Conservation (phyloP, 2,888 invertebrate genomes). For the Caenorhabditis wallacei region DNA sequence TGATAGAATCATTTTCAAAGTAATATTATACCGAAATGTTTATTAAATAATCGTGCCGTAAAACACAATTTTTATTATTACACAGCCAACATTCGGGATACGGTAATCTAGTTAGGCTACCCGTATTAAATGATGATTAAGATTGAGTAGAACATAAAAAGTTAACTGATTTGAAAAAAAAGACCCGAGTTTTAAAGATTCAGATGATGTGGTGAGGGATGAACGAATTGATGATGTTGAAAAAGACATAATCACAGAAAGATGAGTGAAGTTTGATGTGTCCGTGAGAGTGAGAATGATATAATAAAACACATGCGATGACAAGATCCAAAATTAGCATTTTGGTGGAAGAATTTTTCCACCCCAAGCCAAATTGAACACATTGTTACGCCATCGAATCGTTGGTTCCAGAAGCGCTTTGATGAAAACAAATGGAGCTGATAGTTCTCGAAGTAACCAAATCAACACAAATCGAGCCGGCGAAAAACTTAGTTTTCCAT, state of each 20-base stretch:
- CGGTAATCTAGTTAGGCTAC: constrained; percentile 38
- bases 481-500: constrained; percentile 90
- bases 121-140: constrained; percentile 41
- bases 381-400: constrained; percentile 92
- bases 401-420: constrained; percentile 92
- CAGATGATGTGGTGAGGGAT: constrained; percentile 35
- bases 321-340: constrained; percentile 5
- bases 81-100: background rate
- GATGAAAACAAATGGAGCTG: constrained; percentile 92
- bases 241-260: constrained; percentile 26
- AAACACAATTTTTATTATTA: constrained; percentile 25
- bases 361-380: constrained; percentile 95
- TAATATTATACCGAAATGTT: background rate
- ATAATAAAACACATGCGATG: constrained; percentile 6
- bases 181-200: constrained; percentile 31
- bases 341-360: constrained; percentile 85
- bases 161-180: constrained; percentile 24
- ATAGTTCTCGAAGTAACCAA: constrained; percentile 94
- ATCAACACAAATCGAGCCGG: constrained; percentile 95
- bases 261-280: constrained; percentile 17
- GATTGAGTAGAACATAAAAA: background rate
- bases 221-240: constrained; percentile 33
- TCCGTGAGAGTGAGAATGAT: constrained; percentile 4
- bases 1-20: background rate
- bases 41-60: constrained; percentile 13